Base-by-base conservation (phyloP, 1,140 invertebrate genomes). In the Ceratoteleas bidentatus region DNA sequence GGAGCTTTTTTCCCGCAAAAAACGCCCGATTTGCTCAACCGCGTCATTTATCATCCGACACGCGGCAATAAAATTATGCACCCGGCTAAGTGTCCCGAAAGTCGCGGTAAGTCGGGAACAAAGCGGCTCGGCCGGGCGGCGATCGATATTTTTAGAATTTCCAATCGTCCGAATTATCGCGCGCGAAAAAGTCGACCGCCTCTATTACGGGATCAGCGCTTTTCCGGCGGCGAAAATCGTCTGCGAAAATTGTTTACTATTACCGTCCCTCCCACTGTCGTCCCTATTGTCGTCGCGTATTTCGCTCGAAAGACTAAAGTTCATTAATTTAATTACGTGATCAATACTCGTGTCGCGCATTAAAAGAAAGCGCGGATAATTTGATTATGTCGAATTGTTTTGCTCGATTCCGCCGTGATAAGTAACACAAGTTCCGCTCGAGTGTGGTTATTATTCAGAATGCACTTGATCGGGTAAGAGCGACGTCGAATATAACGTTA, bases 131-230 rank as follows among this genome's bases (percentile, higher is more conserved):
- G 7, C n/a, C 43, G n/a, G n/a, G n/a, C 11, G 6, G 45, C 45
- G 45, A 13, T 47, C 45, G 45, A 14, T 47, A 47, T 47, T 47
- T 47, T 47, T 47, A 14, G 45, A 47, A 13, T 47, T 47, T 47
- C 45, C 45, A n/a, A 14, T 47, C 13, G 45, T 47, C 13, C 9
- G 13, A 47, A 47, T 47, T n/a, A 47, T 47, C n/a, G 36, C 36
- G 36, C 7, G 36, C 36, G 36, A 40, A 8, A 40, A 40, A 40
- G 1, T 40, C 36, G 10, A 40, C 7, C 36, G 36, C 7, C 7
- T 40, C 36, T 40, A 40, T 40, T 40, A 40, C 7, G 10, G 7
- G 36, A 40, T 40, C 36, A 11, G 10, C 36, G 10, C 10, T 40
- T 40, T 40, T 40, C 10, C 7, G 10, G 0, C 10, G 36, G 1